Base-by-base conservation (phyloP, 2,888 invertebrate genomes). In the Volucella bombylans region DNA sequence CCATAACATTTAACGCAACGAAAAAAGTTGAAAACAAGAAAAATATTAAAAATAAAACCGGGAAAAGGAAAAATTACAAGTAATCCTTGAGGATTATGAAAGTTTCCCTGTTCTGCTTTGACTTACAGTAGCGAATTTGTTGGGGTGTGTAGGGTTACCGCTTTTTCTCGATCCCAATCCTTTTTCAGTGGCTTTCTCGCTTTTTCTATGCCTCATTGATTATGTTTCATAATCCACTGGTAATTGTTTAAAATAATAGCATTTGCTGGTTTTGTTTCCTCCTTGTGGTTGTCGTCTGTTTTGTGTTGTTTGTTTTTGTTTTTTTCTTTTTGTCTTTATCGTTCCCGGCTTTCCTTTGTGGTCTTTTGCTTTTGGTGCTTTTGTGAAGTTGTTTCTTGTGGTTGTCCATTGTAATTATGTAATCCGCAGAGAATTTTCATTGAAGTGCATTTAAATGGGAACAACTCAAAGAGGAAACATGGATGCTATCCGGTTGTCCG, bases 61-160 rank as follows among this genome's bases (percentile, higher is more conserved):
- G 41, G 39, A 43, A n/a, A 49, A 73, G 15, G 41, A 69, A 69
- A 79, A 83, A 49, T 72, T 64, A 39, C 69, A 62, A 80, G 80
- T 83, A 83, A 83, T 83, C 83, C 83, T 83, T 76, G 47, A 45
- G 80, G 83, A 83, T 83, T 83, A 83, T 65, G 65, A 80, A 83
- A 83, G 80, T 83, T 83, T 83, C 55, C 38, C 74, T 71, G 80
- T 77, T 78, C 64, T 52, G 47, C 59, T 76, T 76, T 69, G 18
- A 14, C 47, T 38, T 68, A 67, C 61, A 67, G 45, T 54, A 57
- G 55, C 23, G 47, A 41, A 50, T 64, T 43, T 52, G 47, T 11
- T 14, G 23, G 55, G 31, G 49, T 43, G 8, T 50, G n/a, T 15
- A 14, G 23, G 64, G 11, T 45, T 18, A 41, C 18, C 23, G 31